Base-by-base conservation (phyloP, 1,140 invertebrate genomes). In the Drosophila truncata region DNA sequence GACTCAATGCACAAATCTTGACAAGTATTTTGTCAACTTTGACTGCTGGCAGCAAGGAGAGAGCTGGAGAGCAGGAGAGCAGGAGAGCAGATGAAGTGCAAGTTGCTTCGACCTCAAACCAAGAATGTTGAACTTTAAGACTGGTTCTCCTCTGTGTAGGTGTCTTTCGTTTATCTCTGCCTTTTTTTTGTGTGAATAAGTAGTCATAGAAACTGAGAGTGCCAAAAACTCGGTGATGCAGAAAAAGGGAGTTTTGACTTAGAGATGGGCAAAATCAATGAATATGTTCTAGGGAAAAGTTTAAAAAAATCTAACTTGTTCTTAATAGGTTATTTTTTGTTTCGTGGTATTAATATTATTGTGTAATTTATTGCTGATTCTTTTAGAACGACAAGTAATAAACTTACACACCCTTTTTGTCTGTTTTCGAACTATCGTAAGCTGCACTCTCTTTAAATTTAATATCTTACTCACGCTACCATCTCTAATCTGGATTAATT, bases 21-120 rank as follows among this genome's bases (percentile, higher is more conserved):
- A 85, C 85, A 82, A 85, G 81, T 79, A 76, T 90, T 88, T 88
- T 84, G 81, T 90, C 86, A 90, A 90, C 85, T 90, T 82, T 84
- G 69, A 64, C 76, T 66, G 57, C 37, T 39, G 62, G 50, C 46
- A 35, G 62, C 58, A 54, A 35, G 37, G 27, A 27, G 27, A 4
- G 27, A 49, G 54, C 9, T 44, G 23, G 9, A 25, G 18, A 50
- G 29, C 27, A 50, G 58, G 37, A 60, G 29, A 49, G n/a, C n/a
- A n/a, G n/a, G n/a, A 50, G 37, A 61, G 25, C 52, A 75, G 72
- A 76, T 57, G 47, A 77, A 77, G 74, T 76, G 73, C 52, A 57
- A 49, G 20, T 41, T 72, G 35, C 67, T 73, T 72, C 67, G 49
- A 59, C 70, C 54, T 60, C 69, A 71, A 60, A 72, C 50, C 61